Conservation (phyloP, 1,140 invertebrate genomes). For the Galleria mellonella region DNA sequence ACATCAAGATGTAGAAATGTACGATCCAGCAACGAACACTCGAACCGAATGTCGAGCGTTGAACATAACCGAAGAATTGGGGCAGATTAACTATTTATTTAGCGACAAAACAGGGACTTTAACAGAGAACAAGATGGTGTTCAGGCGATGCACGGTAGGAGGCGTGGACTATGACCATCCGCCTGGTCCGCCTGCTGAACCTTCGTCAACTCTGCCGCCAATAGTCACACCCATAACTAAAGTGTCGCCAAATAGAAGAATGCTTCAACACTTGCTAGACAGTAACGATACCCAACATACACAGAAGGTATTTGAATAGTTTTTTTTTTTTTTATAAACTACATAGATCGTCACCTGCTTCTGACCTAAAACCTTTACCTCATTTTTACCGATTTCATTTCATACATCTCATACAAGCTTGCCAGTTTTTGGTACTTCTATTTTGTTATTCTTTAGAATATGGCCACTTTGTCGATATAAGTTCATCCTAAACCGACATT, state of each 20-base stretch:
- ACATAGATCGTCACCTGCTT: too few species aligned
- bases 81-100: slow-evolving; percentile 97
- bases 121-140: slow-evolving; percentile 98
- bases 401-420: too few species aligned
- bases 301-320: slow-evolving; percentile 38
- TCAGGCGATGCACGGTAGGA: slow-evolving; percentile 90
- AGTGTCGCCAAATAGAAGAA: slow-evolving; percentile 76
- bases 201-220: slow-evolving; percentile 66
- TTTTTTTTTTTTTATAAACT: slow-evolving; percentile 2
- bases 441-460: too few species aligned
- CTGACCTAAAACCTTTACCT: too few species aligned
- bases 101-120: slow-evolving; percentile 98
- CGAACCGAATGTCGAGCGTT: slow-evolving; percentile 94
- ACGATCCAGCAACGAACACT: slow-evolving; percentile 88
- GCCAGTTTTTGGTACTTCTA: too few species aligned
- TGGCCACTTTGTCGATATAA: too few species aligned
- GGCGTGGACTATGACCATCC: slow-evolving; percentile 92
- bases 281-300: slow-evolving; percentile 56
- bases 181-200: slow-evolving; percentile 76
- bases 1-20: slow-evolving; percentile 91
- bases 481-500: too few species aligned
- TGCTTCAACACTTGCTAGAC: slow-evolving; percentile 78
- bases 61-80: slow-evolving; percentile 98
- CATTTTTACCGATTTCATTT: too few species aligned
- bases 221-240: slow-evolving; percentile 75